phyloP scores from a whole-genome alignment of 2,797 vertebrate genomes.

The Rachycentron canadum region DNA sequence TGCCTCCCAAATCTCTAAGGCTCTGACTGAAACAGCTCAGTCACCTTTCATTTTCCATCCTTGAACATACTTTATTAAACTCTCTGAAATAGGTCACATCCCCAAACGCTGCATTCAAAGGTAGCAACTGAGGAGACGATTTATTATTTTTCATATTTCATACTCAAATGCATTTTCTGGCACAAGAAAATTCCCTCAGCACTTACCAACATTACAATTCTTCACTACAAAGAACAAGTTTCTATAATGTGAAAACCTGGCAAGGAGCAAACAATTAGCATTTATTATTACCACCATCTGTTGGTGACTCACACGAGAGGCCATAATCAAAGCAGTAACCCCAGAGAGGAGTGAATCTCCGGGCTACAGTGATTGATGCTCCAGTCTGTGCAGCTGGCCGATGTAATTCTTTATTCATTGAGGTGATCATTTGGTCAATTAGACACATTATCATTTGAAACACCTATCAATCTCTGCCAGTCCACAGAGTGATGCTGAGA shows the following conservation, averaged over 20 bases:
- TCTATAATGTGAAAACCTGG: constrained; percentile 13
- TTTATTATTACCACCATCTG: constrained; percentile 65
- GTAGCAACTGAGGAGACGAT: not conserved
- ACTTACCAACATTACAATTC: not conserved
- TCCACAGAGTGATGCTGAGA: constrained; percentile 4
- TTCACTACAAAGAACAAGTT: constrained; percentile 4
- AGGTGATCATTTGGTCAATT: constrained; percentile 56
- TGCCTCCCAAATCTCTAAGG: not conserved
- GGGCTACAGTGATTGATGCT: constrained; percentile 52
- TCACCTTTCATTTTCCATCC: constrained; percentile 14
- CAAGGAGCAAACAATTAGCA: constrained; percentile 35
- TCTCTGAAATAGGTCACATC: not conserved
- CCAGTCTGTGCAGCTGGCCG: constrained; percentile 37
- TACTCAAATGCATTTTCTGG: not conserved
- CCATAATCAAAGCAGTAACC: constrained; percentile 40
- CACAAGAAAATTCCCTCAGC: not conserved
- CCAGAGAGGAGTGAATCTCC: constrained; percentile 32
- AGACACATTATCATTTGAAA: constrained; percentile 60
- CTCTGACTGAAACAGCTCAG: not conserved
- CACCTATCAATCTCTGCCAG: constrained; percentile 32
- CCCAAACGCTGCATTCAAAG: not conserved
- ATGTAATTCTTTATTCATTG: constrained; percentile 57
- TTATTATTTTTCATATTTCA: not conserved
- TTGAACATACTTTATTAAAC: not conserved
- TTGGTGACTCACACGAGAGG: constrained; percentile 56